Base-by-base conservation (phyloP, 2,113 vertebrate genomes). In the Heloderma charlesbogerti region DNA sequence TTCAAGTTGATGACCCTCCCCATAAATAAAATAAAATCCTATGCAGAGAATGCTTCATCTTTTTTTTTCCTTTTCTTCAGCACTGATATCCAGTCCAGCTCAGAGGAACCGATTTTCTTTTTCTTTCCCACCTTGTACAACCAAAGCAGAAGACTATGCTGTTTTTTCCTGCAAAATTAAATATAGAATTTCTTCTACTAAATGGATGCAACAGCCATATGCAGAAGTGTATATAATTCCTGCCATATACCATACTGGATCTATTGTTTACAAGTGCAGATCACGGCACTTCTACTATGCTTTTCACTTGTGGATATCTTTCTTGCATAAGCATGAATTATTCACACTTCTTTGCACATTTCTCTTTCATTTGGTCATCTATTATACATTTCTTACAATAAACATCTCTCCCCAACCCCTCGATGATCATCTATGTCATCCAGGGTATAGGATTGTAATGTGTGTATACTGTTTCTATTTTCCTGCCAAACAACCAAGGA, bases 321-420 rank as follows among this genome's bases (percentile, higher is more conserved):
- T 34, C 45, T 88, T 69, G 25, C 3, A 7, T 54, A 51, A 81
- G 34, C 45, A 48, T 77, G 72, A 75, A 37, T 87, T 87, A 87
- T 75, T 66, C 31, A 80, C 31, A 67, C n/a, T 88, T 71, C 81
- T 81, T 54, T 31, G 25, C 22, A 18, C n/a, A 81, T 37, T 43
- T n/a, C 34, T 79, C 60, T 57, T 78, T 78, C 67, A 72, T n/a
- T n/a, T 86, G 67, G 13, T 88, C 86, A 79, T 87, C 27, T 74
- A 27, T 75, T 75, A 80, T 74, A 57, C 37, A 51, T 79, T 48
- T 66, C 57, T 79, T 63, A 78, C 71, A 88, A 37, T 78, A 6
- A 86, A 87, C 27, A 43, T n/a, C 27, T 4, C 29, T 13, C 4
- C 40, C 4, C 12, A n/a, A n/a, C 37, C 25, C 9, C 29, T 27